Evolutionary conservation across 2,113 vertebrate species (phyloP), one percentile per base, ranked within the genome.

Genomic region (Australoheros scitulus): DNA sequence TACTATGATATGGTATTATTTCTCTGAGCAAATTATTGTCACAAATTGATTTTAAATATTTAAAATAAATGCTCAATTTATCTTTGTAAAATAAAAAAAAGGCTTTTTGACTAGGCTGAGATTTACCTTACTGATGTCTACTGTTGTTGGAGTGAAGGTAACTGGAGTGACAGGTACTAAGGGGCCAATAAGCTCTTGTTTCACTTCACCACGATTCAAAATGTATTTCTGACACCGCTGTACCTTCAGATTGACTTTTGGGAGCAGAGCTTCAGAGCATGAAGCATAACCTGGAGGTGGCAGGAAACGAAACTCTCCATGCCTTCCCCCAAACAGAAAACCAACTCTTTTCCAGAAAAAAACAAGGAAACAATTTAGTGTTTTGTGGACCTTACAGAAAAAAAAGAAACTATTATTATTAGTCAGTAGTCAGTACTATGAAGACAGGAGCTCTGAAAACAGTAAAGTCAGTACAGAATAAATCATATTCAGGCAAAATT

Each of bases 261-360:
- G 98, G 0, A 99, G 94, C 20, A 98, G 94, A 57, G 97, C 97
- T 89, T 99, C 98, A 47, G 96, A 96, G 81, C 97, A 98, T 2
- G 97, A 96, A 55, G 96, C 96, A 78, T 98, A 99, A 3, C 97
- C 97, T 32, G 96, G 97, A 1, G 98, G 98, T 22, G 98, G 98
- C 50, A 99, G 96, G 82, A 98, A 99, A 81, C 96, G 97, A 93
- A 99, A 99, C 59, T 98, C 97, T 58, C 98, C 98, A 15, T 99
- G 97, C 70, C 95, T 93, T 55, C 97, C 97, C 13, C 98, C 98
- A 57, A 99, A 97, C 80, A 99, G 93, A 94, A 99, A 97, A 88
- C 96, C 96, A 52, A 98, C 94, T 91, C 98, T 99, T 76, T 34
- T 81, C 9, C 24, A 86, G 11, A 72, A 82, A 85, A n/a, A 14